Evolutionary conservation across 2,113 vertebrate species (phyloP).

Genomic region (Antigone vipio): DNA sequence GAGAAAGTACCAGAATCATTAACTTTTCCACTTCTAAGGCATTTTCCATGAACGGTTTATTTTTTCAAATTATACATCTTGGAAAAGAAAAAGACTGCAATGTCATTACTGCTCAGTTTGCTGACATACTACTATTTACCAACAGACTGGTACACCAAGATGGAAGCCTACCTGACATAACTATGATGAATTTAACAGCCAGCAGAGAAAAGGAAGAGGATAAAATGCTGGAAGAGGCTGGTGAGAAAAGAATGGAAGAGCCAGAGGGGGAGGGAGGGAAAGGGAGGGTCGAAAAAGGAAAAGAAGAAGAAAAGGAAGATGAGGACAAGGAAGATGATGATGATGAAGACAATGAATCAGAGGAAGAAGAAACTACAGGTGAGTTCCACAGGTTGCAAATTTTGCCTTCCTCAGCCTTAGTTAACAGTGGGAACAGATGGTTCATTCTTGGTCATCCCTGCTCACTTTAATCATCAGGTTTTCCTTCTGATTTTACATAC

Average conservation of each 20-base stretch:
- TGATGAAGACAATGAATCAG: constrained; percentile 75
- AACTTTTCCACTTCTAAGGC: constrained; percentile 47
- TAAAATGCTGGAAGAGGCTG: constrained; percentile 62
- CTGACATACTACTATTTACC: constrained; percentile 55
- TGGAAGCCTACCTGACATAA: constrained; percentile 91
- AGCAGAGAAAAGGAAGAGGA: constrained; percentile 73
- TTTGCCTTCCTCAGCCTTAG: neutral
- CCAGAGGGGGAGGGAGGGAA: constrained; percentile 64
- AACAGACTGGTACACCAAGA: constrained; percentile 91
- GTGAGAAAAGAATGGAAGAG: constrained; percentile 68
- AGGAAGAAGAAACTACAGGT: constrained; percentile 90
- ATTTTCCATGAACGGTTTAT: constrained; percentile 31
- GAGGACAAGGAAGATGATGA: constrained; percentile 71
- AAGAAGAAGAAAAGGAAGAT: constrained; percentile 65
- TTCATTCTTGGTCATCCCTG: neutral
- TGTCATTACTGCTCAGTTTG: neutral
- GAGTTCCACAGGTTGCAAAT: neutral
- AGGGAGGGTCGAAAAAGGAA: constrained; percentile 44
- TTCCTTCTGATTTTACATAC: neutral
- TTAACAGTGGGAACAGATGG: neutral
- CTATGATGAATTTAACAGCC: constrained; percentile 85
- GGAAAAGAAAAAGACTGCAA: neutral
- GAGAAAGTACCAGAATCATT: constrained; percentile 64
- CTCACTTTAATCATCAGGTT: neutral
- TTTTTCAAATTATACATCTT: constrained; percentile 30